Base-by-base conservation (phyloP, 2,113 vertebrate genomes). In the Trachemys scripta region DNA sequence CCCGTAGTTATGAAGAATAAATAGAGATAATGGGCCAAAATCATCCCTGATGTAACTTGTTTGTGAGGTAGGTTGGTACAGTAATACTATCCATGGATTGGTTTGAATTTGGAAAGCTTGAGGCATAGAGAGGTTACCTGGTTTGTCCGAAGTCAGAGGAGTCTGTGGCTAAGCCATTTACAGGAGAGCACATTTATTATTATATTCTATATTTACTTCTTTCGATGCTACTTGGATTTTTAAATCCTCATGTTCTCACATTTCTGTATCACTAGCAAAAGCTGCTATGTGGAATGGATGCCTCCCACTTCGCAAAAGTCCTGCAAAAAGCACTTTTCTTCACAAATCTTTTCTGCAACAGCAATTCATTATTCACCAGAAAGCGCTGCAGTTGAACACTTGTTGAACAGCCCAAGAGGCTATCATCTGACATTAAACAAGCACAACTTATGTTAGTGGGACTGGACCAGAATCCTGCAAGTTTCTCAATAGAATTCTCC, bases 351-450 rank as follows among this genome's bases (percentile, higher is more conserved):
- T 3, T 29, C 79, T 6, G 92, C 93, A 87, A 84, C 91, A 92
- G 88, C 84, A 47, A 56, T 95, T 97, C 72, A 91, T 96, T 69
- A 1, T 69, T 80, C 7, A 20, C 91, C 92, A 81, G 94, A 53
- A 92, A 82, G 80, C 97, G 97, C 98, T 96, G 97, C 94, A 97
- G 96, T 97, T 94, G 80, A 96, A 97, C 97, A 98, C 98, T 97
- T 97, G 97, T 84, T 94, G 93, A 97, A 91, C 78, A 72, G 96
- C 97, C 97, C 95, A 65, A 87, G 96, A 93, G 95, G 89, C 89
- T 92, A 92, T 98, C 97, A 94, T 97, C 97, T 98, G 97, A 57
- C 75, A 85, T 97, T 62, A 22, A 93, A 59, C 97, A 95, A 95
- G 88, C 97, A 82, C 31, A 97, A 95, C 95, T 98, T n/a, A 86